Evolutionary conservation across 2,888 invertebrate species (phyloP), one percentile per base, ranked within the genome.

Genomic region (Elmis aenea): DNA sequence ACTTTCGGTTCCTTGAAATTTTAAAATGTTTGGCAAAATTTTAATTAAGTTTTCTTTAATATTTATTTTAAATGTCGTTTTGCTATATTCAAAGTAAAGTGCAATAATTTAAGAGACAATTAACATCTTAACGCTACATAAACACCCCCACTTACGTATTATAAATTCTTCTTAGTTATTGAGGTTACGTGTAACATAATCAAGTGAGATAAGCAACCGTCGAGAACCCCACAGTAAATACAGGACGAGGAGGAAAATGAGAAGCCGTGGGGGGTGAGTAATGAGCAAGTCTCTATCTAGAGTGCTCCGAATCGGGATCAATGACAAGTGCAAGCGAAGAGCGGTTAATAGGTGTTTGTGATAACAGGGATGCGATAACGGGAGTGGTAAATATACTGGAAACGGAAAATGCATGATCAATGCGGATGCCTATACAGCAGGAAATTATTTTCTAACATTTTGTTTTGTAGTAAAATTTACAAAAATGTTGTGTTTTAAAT

Each of bases 331-430:
- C 66, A 66, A 57, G 58, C 58, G 60, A 61, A 59, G 58, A 59
- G 59, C 61, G 61, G 61, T 61, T 61, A 61, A 61, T 61, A 61
- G 61, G 61, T 61, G 58, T 59, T 59, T 58, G 59, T 58, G 67
- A 67, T 67, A 67, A 67, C 66, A 57, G 61, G 61, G 59, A 57
- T 54, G 59, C 64, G 67, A 67, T 67, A 67, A 65, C 58, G 33
- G 35, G 33, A 36, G 33, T 37, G 33, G 40, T 64, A 66, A 66
- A 67, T 67, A 67, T 66, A 66, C 65, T 67, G 64, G 64, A 67
- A 67, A 62, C 64, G 67, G 67, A 67, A 67, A 65, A 65, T 67
- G 62, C 57, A 67, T 65, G 67, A 67, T 67, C 67, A 67, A 66
- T 65, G 65, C 59, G 61, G 59, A 63, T 54, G 59, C 57, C 57